Evolutionary conservation across 2,888 invertebrate genomes (phyloP).

Genomic region (Icerya purchasi): DNA sequence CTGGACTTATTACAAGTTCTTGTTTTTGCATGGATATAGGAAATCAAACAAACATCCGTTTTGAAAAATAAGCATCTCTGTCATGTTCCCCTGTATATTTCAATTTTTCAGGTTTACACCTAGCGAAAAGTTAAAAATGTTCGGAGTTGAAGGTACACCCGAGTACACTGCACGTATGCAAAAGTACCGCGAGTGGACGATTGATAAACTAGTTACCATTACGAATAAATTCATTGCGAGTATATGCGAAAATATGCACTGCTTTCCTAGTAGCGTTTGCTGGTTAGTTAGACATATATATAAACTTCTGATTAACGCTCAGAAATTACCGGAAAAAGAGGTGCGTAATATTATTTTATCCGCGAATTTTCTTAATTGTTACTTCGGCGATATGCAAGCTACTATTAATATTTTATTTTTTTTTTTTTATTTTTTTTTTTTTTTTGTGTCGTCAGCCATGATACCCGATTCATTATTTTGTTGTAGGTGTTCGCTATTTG

Average conservation of each 20-base stretch:
- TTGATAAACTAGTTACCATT: constrained; percentile 54
- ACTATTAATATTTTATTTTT: too few species aligned
- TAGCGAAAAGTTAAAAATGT: constrained; percentile 40
- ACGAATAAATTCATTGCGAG: constrained; percentile 62
- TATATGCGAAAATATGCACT: constrained; percentile 61
- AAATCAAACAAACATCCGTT: too few species aligned
- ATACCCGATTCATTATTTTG: too few species aligned
- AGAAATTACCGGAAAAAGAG: constrained; percentile 33
- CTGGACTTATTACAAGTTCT: too few species aligned
- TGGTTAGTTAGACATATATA: constrained; percentile 81
- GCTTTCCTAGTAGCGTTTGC: constrained; percentile 71
- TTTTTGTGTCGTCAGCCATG: too few species aligned
- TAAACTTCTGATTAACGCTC: constrained; percentile 38
- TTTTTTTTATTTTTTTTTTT: too few species aligned
- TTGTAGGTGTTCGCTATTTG: constrained; percentile 39
- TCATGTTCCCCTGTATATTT: too few species aligned
- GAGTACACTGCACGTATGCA: constrained; percentile 50
- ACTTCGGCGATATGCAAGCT: too few species aligned
- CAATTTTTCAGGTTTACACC: constrained; percentile 32
- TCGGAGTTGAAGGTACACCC: constrained; percentile 50
- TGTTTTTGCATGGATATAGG: too few species aligned
- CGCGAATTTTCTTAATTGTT: too few species aligned
- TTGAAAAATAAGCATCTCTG: too few species aligned
- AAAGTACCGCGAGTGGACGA: constrained; percentile 56
- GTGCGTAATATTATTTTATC: constrained; percentile 22